Percentiles rank a stretch among this genome's conserved stretches.
These are phyloP conservation scores for Nematopogon swammerdamellus DNA, from an alignment of 2,888 invertebrate species.

Conservation along the genomic window DNA sequence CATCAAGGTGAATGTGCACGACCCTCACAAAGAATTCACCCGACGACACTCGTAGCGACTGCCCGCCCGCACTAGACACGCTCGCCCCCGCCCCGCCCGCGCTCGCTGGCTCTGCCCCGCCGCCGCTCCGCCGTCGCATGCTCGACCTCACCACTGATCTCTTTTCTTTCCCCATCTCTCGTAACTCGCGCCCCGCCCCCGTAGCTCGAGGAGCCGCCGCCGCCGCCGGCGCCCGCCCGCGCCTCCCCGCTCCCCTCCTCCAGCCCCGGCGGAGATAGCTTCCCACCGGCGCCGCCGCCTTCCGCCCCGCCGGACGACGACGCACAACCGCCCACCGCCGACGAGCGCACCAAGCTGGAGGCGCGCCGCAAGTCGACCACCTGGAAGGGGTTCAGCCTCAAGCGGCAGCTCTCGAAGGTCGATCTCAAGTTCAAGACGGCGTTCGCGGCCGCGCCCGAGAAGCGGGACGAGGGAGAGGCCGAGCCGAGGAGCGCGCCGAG, in stretches of 20 bases:
- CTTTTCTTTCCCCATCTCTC: slow-evolving; percentile 27
- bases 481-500: slow-evolving; percentile 26
- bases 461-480: slow-evolving; percentile 25
- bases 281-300: slow-evolving; percentile 15
- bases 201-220: slow-evolving; percentile 34
- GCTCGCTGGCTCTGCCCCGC: not conserved
- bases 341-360: slow-evolving; percentile 33
- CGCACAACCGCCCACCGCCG: slow-evolving; percentile 15
- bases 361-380: slow-evolving; percentile 61
- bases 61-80: slow-evolving; percentile 5
- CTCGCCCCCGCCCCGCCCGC: slow-evolving; percentile 4
- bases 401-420: slow-evolving; percentile 77
- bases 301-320: slow-evolving; percentile 20
- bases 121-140: not conserved
- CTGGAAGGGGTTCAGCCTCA: slow-evolving; percentile 78
- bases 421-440: slow-evolving; percentile 71
- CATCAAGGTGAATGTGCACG: not conserved
- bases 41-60: not conserved
- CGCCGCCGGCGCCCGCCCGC: slow-evolving; percentile 16
- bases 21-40: not conserved
- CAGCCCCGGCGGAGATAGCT: slow-evolving; percentile 14
- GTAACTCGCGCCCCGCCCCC: slow-evolving; percentile 16
- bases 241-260: slow-evolving; percentile 14
- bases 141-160: slow-evolving; percentile 22
- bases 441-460: slow-evolving; percentile 46